Conservation (phyloP, 1,140 invertebrate genomes). For the Dendroctonus valens region DNA sequence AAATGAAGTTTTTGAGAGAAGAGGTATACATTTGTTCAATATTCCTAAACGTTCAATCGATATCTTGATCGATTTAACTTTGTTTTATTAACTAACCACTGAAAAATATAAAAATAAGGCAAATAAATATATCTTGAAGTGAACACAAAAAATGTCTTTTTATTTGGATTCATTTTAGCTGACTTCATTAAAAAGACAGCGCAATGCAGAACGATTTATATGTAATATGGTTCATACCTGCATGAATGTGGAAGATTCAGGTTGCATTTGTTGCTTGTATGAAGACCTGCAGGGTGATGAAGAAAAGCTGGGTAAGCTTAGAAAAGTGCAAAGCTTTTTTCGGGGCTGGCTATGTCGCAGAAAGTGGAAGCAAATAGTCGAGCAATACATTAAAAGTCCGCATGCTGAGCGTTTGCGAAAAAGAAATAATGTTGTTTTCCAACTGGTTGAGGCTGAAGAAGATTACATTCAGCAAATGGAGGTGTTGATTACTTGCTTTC, state of each 20-base stretch:
- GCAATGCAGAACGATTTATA: slow-evolving; percentile 10
- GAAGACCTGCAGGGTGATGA: slow-evolving; percentile 26
- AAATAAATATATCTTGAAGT: too few species aligned
- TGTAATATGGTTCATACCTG: slow-evolving; percentile 22
- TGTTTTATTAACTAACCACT: too few species aligned
- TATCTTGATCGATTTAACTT: too few species aligned
- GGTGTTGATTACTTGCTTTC: slow-evolving; percentile 86
- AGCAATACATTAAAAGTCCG: slow-evolving; percentile 92
- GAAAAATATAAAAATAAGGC: too few species aligned
- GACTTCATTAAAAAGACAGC: slow-evolving; percentile 15
- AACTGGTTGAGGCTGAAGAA: slow-evolving; percentile 88
- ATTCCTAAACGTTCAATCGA: not conserved
- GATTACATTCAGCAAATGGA: slow-evolving; percentile 92
- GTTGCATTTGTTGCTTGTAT: slow-evolving; percentile 22
- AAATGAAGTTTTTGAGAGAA: slow-evolving; percentile 85
- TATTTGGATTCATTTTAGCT: slow-evolving; percentile 7
- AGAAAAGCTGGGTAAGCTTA: slow-evolving; percentile 76
- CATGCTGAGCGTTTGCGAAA: slow-evolving; percentile 94
- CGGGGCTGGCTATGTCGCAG: slow-evolving; percentile 90
- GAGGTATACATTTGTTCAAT: slow-evolving; percentile 62
- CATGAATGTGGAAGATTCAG: slow-evolving; percentile 19
- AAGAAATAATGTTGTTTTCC: slow-evolving; percentile 89
- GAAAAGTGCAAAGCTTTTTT: slow-evolving; percentile 95
- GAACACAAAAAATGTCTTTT: too few species aligned
- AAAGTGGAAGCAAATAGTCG: slow-evolving; percentile 93